phyloP scores from a whole-genome alignment of 2,797 vertebrate species.

The Malurus leucopterus region DNA sequence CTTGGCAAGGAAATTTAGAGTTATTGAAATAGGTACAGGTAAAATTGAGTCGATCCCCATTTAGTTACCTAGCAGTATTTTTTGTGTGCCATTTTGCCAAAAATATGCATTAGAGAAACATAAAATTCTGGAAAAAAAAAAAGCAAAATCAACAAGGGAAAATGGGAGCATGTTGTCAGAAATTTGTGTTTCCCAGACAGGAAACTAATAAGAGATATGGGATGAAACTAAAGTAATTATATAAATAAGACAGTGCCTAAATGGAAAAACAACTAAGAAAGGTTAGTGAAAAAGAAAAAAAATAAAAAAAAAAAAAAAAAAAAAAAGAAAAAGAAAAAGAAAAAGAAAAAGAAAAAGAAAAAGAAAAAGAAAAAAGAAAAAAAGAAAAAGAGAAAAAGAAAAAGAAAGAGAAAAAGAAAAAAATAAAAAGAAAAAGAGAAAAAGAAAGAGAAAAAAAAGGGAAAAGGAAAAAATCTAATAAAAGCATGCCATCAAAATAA shows the following conservation, averaged over 20 bases:
- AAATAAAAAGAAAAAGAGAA: not conserved
- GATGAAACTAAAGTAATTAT: not conserved
- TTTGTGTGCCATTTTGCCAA: not conserved
- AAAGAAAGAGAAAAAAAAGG: too few species aligned
- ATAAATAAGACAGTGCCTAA: not conserved
- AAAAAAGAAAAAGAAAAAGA: fast-evolving
- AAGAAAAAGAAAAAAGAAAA: too few species aligned
- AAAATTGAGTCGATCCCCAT: not conserved
- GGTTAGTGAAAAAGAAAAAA: too few species aligned
- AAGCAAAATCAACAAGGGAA: not conserved
- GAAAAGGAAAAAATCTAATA: fast-evolving
- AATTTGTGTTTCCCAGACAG: not conserved
- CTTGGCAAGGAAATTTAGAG: not conserved
- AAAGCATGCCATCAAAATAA: not conserved
- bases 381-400: too few species aligned
- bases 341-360: too few species aligned
- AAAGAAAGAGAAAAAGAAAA: too few species aligned
- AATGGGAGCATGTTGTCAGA: not conserved
- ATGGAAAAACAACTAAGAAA: not conserved
- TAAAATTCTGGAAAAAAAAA: not conserved
- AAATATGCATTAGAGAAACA: not conserved
- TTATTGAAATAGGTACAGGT: not conserved
- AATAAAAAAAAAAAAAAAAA: too few species aligned
- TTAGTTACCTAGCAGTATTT: not conserved
- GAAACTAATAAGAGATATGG: not conserved